A percentile compares a stretch with the other conserved stretches of the same genome.
Evolutionary conservation across 2,797 vertebrate genomes (phyloP).

Genomic region (Rhabdomys pumilio): DNA sequence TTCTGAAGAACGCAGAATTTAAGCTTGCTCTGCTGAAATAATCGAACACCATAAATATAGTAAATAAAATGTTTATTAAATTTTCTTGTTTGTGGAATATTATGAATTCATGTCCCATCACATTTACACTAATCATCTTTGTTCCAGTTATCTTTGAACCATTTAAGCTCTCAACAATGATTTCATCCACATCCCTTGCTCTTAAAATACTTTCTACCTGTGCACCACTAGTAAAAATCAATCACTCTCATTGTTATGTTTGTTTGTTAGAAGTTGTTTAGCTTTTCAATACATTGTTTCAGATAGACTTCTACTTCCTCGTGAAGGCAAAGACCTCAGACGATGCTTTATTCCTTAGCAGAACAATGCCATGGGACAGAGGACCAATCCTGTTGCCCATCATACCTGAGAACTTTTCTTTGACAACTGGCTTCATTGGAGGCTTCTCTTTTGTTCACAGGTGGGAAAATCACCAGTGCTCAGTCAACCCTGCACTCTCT

Average conservation of each 20-base stretch:
- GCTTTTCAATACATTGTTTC: neutral
- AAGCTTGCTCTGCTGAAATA: neutral
- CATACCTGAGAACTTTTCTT: neutral
- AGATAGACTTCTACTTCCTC: neutral
- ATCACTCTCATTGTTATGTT: neutral
- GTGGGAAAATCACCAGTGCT: slow-evolving; percentile 95
- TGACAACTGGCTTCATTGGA: neutral
- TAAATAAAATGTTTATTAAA: slow-evolving; percentile 10
- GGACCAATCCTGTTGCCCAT: neutral
- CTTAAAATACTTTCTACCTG: neutral
- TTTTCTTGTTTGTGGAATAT: neutral
- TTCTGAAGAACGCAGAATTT: slow-evolving; percentile 3
- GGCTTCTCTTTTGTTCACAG: slow-evolving; percentile 87
- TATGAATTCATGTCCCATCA: neutral
- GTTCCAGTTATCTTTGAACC: neutral
- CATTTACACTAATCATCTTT: slow-evolving; percentile 34
- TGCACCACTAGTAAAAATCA: neutral
- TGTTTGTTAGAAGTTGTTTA: neutral
- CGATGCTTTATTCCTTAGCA: neutral
- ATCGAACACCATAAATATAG: neutral
- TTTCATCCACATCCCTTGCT: neutral
- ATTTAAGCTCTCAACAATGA: neutral
- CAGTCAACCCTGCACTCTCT: slow-evolving; percentile 91
- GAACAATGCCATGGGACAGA: neutral
- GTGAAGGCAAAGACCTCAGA: neutral